Evolutionary conservation across 2,113 vertebrate species (phyloP), one percentile per base, ranked within the genome.

Genomic region (Falco punctatus): DNA sequence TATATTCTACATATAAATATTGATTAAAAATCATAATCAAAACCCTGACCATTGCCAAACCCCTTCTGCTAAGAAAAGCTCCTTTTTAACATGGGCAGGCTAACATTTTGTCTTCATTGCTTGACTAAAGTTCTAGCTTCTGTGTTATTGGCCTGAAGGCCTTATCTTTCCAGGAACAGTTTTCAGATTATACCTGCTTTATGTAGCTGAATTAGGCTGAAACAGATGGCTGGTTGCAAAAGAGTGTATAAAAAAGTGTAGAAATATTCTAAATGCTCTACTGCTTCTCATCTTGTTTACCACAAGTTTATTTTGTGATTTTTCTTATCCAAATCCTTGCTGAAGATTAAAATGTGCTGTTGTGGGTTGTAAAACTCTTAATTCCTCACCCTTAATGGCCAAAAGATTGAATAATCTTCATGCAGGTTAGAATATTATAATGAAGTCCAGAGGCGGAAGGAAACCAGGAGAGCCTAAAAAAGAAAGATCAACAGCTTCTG

Each of bases 291-390:
- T 81, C 52, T 92, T 88, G 33, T 86, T 92, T 77, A 84, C 81
- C 27, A 70, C 17, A 46, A 91, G 49, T 64, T 62, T 22, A 59
- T 91, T 89, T 89, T 52, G 42, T 58, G 42, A 18, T 86, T 80
- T 88, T 94, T 59, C 58, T 66, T 90, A 28, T 49, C 38, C 51
- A 82, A 82, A 88, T 93, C 78, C 75, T 92, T 88, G 30, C 51
- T 80, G 71, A 86, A 92, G 74, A 93, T 35, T 4, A 91, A 91
- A 87, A 91, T 91, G 27, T 90, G 42, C 71, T 71, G 26, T 73
- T 71, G 26, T 73, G 54, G 24, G 20, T 74, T 92, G 59, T 95
- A 95, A 93, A 96, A 96, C 87, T 91, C 92, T 95, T 94, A 96
- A 70, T 95, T 96, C 92, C 51, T 26, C 69, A 69, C 67, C 86